These are phyloP conservation scores for Nerophis ophidion DNA, from an alignment of 2,113 vertebrate genomes.

Conservation along the genomic window DNA sequence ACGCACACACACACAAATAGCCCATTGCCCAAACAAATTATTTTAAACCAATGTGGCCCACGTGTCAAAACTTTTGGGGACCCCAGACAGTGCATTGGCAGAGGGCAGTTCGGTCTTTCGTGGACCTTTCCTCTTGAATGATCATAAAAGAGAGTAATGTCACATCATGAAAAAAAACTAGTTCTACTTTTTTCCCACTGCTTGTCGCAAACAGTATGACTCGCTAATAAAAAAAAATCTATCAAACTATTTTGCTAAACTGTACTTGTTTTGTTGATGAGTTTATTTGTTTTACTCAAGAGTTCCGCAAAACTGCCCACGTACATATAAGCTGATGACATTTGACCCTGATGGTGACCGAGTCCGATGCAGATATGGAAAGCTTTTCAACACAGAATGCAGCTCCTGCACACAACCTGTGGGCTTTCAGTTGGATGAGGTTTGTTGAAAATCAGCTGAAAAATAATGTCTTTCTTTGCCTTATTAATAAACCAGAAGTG, in stretches of 20 bases:
- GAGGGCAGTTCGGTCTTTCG: too few species aligned
- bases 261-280: not conserved
- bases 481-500: not conserved
- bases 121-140: too few species aligned
- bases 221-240: not conserved
- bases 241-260: not conserved
- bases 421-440: conserved; percentile 55
- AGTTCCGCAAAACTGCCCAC: conserved; percentile 65
- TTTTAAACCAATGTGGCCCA: too few species aligned
- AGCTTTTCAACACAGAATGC: conserved; percentile 13
- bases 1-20: too few species aligned
- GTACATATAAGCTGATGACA: conserved; percentile 47
- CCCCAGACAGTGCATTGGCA: too few species aligned
- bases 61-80: too few species aligned
- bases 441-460: conserved; percentile 5
- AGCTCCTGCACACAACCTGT: conserved; percentile 5
- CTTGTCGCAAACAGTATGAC: too few species aligned
- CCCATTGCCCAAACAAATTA: too few species aligned
- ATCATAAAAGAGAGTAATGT: too few species aligned
- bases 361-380: conserved; percentile 60
- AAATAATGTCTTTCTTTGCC: not conserved
- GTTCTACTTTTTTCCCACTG: too few species aligned
- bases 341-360: conserved; percentile 63
- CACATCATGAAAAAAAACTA: not conserved
- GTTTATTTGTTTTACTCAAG: conserved; percentile 29